Evolutionary conservation across 2,888 invertebrate species (phyloP).

Genomic region (Xiphydria camelus): DNA sequence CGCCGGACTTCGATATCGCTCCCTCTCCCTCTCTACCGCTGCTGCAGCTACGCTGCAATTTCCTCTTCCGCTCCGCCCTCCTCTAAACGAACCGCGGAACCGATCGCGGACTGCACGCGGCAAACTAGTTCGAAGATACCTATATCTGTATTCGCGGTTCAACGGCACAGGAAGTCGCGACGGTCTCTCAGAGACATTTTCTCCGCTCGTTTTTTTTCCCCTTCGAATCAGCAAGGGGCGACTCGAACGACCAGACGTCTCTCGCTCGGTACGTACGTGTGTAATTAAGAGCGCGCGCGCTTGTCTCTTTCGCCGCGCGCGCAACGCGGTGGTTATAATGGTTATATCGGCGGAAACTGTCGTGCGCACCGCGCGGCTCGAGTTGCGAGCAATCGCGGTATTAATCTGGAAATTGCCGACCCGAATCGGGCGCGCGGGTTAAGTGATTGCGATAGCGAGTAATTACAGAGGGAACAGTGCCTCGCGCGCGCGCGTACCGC

Average conservation of each 20-base stretch:
- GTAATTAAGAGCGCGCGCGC: no score
- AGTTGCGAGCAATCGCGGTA: slow-evolving; percentile 2
- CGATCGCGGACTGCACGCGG: no score
- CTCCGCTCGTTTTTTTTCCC: neutral
- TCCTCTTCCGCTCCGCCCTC: neutral
- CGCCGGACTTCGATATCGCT: slow-evolving; percentile 11
- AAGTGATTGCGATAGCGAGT: slow-evolving; percentile 26
- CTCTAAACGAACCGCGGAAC: no score
- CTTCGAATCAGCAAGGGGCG: no score
- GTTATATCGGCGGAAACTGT: neutral
- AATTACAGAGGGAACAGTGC: slow-evolving; percentile 18
- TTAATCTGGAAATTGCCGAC: slow-evolving; percentile 25
- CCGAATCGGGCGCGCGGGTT: slow-evolving; percentile 24
- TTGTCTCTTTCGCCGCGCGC: no score
- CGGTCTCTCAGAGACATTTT: neutral
- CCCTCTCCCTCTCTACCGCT: slow-evolving; percentile 2
- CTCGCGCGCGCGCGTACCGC: neutral
- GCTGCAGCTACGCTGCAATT: neutral
- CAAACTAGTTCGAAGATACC: neutral
- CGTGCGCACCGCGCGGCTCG: slow-evolving; percentile 2
- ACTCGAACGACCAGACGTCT: no score
- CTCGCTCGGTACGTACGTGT: no score
- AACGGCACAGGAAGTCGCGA: no score
- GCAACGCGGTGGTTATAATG: slow-evolving; percentile 3
- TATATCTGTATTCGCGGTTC: no score